Percentiles rank a stretch among this genome's conserved stretches.
These are phyloP conservation scores for Zoanthus sociatus DNA, from an alignment of 92 coral and sea anemone genomes.

Conservation along the genomic window DNA sequence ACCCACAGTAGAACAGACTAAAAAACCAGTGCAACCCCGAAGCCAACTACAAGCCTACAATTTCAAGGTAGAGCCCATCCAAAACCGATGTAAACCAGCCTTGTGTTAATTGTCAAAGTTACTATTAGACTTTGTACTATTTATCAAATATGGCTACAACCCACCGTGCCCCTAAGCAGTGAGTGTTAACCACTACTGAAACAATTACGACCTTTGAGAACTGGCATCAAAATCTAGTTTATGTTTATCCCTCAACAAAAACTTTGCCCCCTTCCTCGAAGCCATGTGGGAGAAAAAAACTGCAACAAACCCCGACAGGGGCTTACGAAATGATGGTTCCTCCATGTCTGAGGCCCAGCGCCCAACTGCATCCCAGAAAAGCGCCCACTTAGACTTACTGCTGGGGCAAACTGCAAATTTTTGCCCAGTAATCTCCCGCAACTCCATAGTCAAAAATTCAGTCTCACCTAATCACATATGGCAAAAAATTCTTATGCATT, in stretches of 20 bases:
- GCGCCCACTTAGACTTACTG: slow-evolving; percentile 21
- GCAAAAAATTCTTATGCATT: slow-evolving; percentile 33
- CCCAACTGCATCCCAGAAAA: slow-evolving; percentile 44
- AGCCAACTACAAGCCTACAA: too few species aligned
- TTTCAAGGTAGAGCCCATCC: too few species aligned
- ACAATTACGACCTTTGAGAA: slow-evolving; percentile 23
- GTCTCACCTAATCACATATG: slow-evolving; percentile 38
- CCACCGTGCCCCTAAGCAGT: slow-evolving; percentile 22
- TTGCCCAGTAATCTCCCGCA: slow-evolving; percentile 49
- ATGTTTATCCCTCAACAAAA: slow-evolving; percentile 8
- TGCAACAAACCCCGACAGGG: slow-evolving; percentile 45
- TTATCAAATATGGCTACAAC: slow-evolving; percentile 13
- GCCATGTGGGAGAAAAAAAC: slow-evolving; percentile 51
- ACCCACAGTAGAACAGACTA: too few species aligned
- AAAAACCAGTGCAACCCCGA: too few species aligned
- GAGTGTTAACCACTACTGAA: slow-evolving; percentile 7
- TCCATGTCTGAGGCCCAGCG: slow-evolving; percentile 38
- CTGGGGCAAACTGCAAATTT: slow-evolving; percentile 52
- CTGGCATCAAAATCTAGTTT: slow-evolving; percentile 19
- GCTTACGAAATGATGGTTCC: slow-evolving; percentile 33
- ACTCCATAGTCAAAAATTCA: slow-evolving; percentile 43
- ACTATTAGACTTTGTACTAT: neutral
- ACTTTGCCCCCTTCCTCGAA: slow-evolving; percentile 49
- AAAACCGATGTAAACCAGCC: too few species aligned
- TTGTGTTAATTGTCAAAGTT: neutral